These are phyloP conservation scores for Cyprinella venusta DNA, from an alignment of 2,797 vertebrate species.

Conservation along the genomic window DNA sequence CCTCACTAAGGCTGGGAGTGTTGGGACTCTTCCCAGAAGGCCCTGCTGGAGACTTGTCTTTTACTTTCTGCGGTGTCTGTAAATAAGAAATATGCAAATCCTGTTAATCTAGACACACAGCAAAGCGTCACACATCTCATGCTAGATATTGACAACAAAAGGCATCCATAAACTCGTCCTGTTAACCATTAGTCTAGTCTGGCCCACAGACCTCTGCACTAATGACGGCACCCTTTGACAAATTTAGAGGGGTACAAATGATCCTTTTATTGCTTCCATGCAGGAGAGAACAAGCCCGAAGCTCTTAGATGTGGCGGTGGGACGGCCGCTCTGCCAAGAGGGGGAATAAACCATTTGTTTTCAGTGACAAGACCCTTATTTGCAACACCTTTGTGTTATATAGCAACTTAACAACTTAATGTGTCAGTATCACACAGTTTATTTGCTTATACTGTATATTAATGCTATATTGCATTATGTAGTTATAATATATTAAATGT, in stretches of 20 bases:
- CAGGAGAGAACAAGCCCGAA: slow-evolving; percentile 70
- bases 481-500: background rate
- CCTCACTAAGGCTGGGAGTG: slow-evolving; percentile 68
- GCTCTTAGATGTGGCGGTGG: slow-evolving; percentile 58
- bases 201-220: slow-evolving; percentile 70
- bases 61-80: slow-evolving; percentile 69
- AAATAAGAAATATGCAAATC: slow-evolving; percentile 45
- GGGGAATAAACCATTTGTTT: slow-evolving; percentile 61
- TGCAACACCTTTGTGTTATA: slow-evolving; percentile 30
- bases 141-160: background rate
- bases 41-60: slow-evolving; percentile 74
- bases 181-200: slow-evolving; percentile 66
- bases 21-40: slow-evolving; percentile 69
- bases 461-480: too few relatives aligned
- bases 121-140: background rate
- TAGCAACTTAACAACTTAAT: slow-evolving; percentile 20
- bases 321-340: slow-evolving; percentile 59
- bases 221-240: slow-evolving; percentile 71
- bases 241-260: slow-evolving; percentile 77
- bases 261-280: slow-evolving; percentile 75
- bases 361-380: slow-evolving; percentile 56
- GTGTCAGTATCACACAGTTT: background rate
- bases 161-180: slow-evolving; percentile 52
- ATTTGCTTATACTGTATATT: too few relatives aligned
- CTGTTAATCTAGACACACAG: background rate